Percentiles rank a stretch among this genome's conserved stretches.
These are phyloP conservation scores for Bursaphelenchus mucronatus DNA, from an alignment of 1,140 invertebrate genomes.

Conservation along the genomic window DNA sequence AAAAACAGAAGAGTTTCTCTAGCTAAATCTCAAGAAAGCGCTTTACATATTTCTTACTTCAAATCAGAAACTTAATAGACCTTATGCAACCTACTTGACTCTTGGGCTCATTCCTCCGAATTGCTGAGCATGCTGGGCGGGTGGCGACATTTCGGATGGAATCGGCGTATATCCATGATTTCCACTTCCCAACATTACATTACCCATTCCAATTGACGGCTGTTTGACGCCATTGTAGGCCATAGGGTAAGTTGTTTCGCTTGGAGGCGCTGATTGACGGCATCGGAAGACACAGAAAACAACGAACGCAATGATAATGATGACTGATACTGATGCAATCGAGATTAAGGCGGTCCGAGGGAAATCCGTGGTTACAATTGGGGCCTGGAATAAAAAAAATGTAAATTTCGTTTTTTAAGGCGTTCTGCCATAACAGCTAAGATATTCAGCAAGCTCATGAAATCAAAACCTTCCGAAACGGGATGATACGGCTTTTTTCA, in stretches of 20 bases:
- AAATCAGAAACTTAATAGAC: not conserved
- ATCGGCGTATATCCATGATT: conserved; percentile 44
- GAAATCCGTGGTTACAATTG: conserved; percentile 31
- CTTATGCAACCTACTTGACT: conserved; percentile 3
- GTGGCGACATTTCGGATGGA: conserved; percentile 44
- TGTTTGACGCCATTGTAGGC: conserved; percentile 27
- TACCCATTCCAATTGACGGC: conserved; percentile 8
- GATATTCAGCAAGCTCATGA: no score
- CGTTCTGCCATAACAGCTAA: no score
- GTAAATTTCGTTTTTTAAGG: conserved; percentile 2
- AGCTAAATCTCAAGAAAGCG: no score
- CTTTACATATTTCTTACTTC: no score
- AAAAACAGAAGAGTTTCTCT: no score
- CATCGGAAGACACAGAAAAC: conserved; percentile 49
- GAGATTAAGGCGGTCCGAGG: conserved; percentile 42
- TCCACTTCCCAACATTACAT: conserved; percentile 1
- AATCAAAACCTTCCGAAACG: no score
- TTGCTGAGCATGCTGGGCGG: conserved; percentile 7
- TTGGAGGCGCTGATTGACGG: conserved; percentile 19
- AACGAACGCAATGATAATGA: conserved; percentile 41
- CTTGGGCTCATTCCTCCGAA: conserved; percentile 9
- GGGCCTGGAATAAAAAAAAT: conserved; percentile 15
- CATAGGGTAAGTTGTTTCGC: conserved; percentile 39
- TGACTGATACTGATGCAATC: conserved; percentile 35
- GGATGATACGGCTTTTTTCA: not conserved